A percentile compares a stretch with the other conserved stretches of the same genome.
Evolutionary conservation across 2,888 invertebrate genomes (phyloP).

Genomic region (Phortica magna): DNA sequence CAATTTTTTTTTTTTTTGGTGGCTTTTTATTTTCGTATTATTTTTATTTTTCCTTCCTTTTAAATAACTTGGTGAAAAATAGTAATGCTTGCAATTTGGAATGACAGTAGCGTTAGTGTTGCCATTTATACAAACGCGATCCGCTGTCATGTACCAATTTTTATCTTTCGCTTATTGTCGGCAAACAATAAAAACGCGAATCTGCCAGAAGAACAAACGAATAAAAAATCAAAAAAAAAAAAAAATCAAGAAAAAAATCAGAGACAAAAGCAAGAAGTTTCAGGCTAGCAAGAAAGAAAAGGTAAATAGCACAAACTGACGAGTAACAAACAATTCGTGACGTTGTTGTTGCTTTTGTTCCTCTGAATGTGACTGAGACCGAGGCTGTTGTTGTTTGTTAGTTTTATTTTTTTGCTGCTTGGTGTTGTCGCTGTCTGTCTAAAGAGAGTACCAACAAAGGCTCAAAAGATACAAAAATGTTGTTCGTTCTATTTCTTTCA

Average conservation of each 20-base stretch:
- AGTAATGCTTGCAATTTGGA: constrained; percentile 53
- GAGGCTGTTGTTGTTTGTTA: background rate
- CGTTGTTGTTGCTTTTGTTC: constrained; percentile 63
- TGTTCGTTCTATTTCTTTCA: constrained; percentile 18
- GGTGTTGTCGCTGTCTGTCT: constrained; percentile 31
- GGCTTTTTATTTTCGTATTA: background rate
- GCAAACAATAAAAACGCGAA: constrained; percentile 71
- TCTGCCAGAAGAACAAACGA: background rate
- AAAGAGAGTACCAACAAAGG: constrained; percentile 49
- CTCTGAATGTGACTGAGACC: background rate
- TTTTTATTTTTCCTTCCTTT: background rate
- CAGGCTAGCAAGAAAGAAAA: constrained; percentile 28
- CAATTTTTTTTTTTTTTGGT: background rate
- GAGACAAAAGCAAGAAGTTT: constrained; percentile 37
- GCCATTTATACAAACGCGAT: constrained; percentile 75
- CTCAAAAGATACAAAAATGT: constrained; percentile 26
- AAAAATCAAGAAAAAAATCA: constrained; percentile 40
- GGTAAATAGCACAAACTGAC: constrained; percentile 32
- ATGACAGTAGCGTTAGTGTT: constrained; percentile 68
- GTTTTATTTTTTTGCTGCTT: background rate
- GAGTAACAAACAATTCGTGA: constrained; percentile 72
- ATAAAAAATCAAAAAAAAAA: constrained; percentile 56
- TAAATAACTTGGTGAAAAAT: background rate
- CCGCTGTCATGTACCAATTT: constrained; percentile 75
- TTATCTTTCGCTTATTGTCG: constrained; percentile 75